These are phyloP conservation scores for Eurytoma californica DNA, from an alignment of 2,888 invertebrate genomes.

Conservation along the genomic window DNA sequence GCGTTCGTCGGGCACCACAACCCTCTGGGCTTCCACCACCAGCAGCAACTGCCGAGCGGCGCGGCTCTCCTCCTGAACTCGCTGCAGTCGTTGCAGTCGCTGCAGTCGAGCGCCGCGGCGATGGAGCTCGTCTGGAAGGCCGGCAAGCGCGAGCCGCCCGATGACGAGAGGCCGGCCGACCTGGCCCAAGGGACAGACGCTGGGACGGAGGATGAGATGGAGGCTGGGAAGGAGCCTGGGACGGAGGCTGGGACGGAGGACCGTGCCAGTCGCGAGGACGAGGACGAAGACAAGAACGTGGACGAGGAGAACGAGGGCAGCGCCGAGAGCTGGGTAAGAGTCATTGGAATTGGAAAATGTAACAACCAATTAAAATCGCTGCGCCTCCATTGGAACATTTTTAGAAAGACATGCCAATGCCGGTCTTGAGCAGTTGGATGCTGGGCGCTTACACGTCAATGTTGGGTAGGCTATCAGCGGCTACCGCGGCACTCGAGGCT, in stretches of 20 bases:
- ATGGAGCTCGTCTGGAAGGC: slow-evolving; percentile 68
- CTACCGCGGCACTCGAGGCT: slow-evolving; percentile 68
- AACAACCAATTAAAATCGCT: too few relatives aligned
- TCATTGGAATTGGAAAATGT: too few relatives aligned
- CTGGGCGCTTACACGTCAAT: slow-evolving; percentile 72
- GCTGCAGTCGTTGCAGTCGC: slow-evolving; percentile 63
- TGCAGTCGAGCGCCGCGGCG: slow-evolving; percentile 63
- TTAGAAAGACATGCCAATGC: slow-evolving; percentile 65
- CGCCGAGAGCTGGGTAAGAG: slow-evolving; percentile 50
- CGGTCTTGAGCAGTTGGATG: slow-evolving; percentile 72
- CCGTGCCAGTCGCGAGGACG: slow-evolving; percentile 66
- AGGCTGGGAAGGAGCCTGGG: too few relatives aligned
- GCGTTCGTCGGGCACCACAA: slow-evolving; percentile 12
- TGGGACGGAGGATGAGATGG: too few relatives aligned
- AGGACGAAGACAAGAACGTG: slow-evolving; percentile 59
- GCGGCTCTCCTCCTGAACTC: slow-evolving; percentile 69
- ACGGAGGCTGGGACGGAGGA: not conserved
- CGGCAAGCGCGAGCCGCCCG: slow-evolving; percentile 17
- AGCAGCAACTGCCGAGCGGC: slow-evolving; percentile 39
- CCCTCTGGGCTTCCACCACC: slow-evolving; percentile 21
- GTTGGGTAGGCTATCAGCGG: slow-evolving; percentile 69
- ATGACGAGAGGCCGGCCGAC: slow-evolving; percentile 64
- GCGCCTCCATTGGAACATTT: too few relatives aligned
- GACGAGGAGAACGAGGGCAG: slow-evolving; percentile 52
- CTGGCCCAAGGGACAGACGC: slow-evolving; percentile 24